Base-by-base conservation (phyloP, 2,888 invertebrate genomes). In the Drosophila putrida region DNA sequence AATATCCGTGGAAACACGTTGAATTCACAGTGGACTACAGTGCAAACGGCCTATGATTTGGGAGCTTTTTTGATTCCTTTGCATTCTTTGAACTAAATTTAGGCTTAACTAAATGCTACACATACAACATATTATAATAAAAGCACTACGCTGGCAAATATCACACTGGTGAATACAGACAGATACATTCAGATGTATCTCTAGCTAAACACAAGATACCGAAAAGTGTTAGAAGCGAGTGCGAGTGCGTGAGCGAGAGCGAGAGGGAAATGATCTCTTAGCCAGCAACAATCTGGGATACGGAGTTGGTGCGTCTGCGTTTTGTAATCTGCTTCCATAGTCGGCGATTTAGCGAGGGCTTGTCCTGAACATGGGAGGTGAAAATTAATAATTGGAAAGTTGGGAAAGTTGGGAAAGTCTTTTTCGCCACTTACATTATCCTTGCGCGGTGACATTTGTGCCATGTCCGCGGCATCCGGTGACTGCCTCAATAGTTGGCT, bases 261-360 rank as follows among this genome's bases (percentile, higher is more conserved):
- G 6, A 55, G 27, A 28, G 15, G 27, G 33, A 27, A 20, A 38
- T n/a, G 27, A 36, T 25, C 46, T 27, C 41, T 50, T 91, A 91
- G 79, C 91, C 90, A 67, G 92, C 92, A 70, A 90, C 89, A 67
- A 92, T 87, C 75, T 93, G 92, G 67, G 92, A 92, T 47, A 93
- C 91, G 64, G 93, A 92, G 77, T 91, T 91, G 70, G 95, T 94
- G 89, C 95, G 95, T 79, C 95, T 94, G 92, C 96, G 94, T 93
- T 95, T 95, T 81, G 95, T 95, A 86, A 96, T 94, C 92, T 96
- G 96, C 93, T 96, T 96, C 96, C 96, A 96, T 91, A 96, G 95
- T 89, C 96, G 93, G 91, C 95, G 95, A 91, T 96, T 96, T 91
- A 96, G 93, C 90, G 95, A 95, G 90, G 95, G 95, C 92, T 95